Percentiles rank a stretch among this genome's conserved stretches.
These are phyloP conservation scores for Squalus acanthias DNA, from an alignment of 2,797 vertebrate species.

Conservation along the genomic window DNA sequence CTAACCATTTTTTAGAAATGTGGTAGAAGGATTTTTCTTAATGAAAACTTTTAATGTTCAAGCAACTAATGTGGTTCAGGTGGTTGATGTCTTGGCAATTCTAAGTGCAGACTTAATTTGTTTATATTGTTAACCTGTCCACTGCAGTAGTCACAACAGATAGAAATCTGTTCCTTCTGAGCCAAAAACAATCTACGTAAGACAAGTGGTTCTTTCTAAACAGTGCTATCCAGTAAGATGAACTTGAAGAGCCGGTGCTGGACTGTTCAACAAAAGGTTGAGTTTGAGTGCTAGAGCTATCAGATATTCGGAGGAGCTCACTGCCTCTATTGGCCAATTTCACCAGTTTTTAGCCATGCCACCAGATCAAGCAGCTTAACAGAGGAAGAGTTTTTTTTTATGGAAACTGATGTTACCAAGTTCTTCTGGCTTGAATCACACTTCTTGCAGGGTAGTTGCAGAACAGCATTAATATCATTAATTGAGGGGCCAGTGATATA, in stretches of 20 bases:
- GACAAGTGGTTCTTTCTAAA: background rate
- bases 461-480: background rate
- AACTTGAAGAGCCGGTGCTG: background rate
- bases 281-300: background rate
- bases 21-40: background rate
- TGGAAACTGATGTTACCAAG: background rate
- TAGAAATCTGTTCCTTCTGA: background rate
- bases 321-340: background rate
- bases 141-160: background rate
- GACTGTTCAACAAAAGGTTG: background rate
- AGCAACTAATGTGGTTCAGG: background rate
- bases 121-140: background rate
- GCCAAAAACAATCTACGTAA: background rate
- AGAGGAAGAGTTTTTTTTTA: background rate
- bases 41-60: background rate
- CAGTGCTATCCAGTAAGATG: background rate
- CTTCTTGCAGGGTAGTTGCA: background rate
- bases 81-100: background rate
- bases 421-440: background rate
- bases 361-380: background rate
- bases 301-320: background rate
- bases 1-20: too few relatives aligned
- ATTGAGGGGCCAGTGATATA: background rate
- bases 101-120: background rate
- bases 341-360: background rate